Evolutionary conservation across 2,797 vertebrate species (phyloP), one percentile per base, ranked within the genome.

Genomic region (Iguana delicatissima): DNA sequence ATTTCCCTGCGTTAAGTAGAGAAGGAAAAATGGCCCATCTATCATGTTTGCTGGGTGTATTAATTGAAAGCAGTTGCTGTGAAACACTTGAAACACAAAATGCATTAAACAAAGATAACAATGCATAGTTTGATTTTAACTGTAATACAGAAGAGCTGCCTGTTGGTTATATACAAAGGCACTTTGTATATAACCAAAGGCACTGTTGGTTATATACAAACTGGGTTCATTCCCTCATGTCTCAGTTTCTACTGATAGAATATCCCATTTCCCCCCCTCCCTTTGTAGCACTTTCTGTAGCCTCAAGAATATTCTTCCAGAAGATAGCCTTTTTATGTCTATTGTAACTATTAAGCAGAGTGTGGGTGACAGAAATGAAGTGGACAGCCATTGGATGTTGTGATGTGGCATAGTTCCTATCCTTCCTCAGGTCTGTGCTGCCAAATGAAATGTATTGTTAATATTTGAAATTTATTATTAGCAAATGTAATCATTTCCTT

Each of bases 51-150:
- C 57, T 69, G 18, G 42, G 35, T 69, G 38, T 64, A 69, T 69
- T 16, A 76, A n/a, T 64, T 7, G 52, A 18, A 24, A 55, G 10
- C 29, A 20, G 42, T 38, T 67, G 42, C 32, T 67, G 67, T 52
- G 62, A 62, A 86, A 57, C 1, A 16, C 46, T 73, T 90, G 52
- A 81, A 90, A 79, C 20, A 7, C 67, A 76, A 77, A 35, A 84
- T 42, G 73, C 16, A 35, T 62, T 55, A 55, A 77, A 62, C 32
- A 82, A 62, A 13, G 72, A 26, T 9, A 46, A 35, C 18, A 32
- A 6, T 9, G 50, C 67, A 46, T 50, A 46, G 20, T 35, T 67
- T 80, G 55, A 55, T 55, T 26, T 38, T 59, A 35, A 26, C 55
- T 9, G 22, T 1, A 3, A 32, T 35, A 80, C 46, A 77, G 52